Evolutionary conservation across 37 sponge, comb jelly and placozoan genomes (phyloP).

Genomic region (Eunapius fragilis): DNA sequence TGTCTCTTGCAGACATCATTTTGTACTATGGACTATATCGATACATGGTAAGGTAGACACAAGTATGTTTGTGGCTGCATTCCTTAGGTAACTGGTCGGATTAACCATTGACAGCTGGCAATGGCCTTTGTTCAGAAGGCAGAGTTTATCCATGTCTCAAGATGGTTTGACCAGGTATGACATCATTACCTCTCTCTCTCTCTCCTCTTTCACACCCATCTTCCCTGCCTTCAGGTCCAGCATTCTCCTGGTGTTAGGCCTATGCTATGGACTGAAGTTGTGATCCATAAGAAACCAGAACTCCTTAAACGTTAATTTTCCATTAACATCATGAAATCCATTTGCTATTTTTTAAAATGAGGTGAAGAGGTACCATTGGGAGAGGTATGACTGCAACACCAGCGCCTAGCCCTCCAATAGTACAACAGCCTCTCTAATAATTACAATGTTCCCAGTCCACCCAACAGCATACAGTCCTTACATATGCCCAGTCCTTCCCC

Average conservation of each 20-base stretch:
- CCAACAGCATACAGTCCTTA: too few species aligned
- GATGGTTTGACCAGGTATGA: conserved; percentile 65
- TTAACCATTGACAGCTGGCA: conserved; percentile 11
- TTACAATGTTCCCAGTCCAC: too few species aligned
- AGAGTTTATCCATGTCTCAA: conserved; percentile 12
- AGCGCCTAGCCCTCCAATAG: too few species aligned
- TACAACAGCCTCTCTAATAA: too few species aligned
- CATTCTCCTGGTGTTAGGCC: conserved; percentile 44
- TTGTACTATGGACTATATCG: conserved; percentile 51
- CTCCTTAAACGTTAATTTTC: conserved; percentile 10
- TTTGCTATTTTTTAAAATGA: neutral
- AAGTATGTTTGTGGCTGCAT: neutral
- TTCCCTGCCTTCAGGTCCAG: conserved; percentile 30
- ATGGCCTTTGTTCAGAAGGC: conserved; percentile 39
- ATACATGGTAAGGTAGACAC: conserved; percentile 20
- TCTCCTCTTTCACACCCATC: neutral
- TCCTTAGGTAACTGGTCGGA: neutral
- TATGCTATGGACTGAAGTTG: conserved; percentile 22
- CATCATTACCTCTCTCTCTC: neutral
- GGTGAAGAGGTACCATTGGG: neutral
- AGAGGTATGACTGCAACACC: too few species aligned
- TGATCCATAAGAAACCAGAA: conserved; percentile 58
- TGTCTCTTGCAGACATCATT: conserved; percentile 35
- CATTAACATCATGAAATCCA: neutral
- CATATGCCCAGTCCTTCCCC: too few species aligned